Conservation (phyloP, 2,797 vertebrate genomes). For the Brachyalestes nurse region DNA sequence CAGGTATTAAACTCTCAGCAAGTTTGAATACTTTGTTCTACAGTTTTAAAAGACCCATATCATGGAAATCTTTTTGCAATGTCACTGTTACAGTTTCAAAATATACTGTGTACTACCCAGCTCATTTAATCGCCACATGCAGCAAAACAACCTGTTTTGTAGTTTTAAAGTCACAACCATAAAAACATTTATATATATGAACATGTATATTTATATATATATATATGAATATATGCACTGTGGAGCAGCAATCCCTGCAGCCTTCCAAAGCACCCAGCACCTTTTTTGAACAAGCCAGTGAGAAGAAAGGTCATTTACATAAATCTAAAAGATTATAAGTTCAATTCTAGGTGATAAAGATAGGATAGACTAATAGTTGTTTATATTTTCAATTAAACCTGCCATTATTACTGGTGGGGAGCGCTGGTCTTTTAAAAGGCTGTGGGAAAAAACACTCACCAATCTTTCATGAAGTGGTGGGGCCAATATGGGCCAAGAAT, state of each 20-base stretch:
- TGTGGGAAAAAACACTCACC: no score
- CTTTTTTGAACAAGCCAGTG: background rate
- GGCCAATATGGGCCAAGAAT: no score
- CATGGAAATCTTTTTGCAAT: background rate
- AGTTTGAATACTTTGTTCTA: conserved; percentile 1
- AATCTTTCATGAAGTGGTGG: no score
- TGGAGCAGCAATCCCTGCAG: no score
- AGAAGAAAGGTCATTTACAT: background rate
- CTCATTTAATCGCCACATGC: background rate
- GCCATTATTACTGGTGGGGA: no score
- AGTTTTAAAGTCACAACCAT: no score
- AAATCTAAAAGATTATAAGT: background rate
- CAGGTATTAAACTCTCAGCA: conserved; percentile 43
- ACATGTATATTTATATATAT: no score
- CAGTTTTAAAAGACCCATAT: conserved; percentile 28
- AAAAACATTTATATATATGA: no score
- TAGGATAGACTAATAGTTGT: no score
- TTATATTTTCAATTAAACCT: no score
- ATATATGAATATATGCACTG: no score
- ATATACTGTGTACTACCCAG: background rate
- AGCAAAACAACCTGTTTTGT: background rate
- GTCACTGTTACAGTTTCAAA: background rate
- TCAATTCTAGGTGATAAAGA: background rate
- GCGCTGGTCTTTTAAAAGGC: no score
- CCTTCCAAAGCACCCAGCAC: background rate